Conservation (phyloP, 2,113 vertebrate species). For the Tetrao urogallus region DNA sequence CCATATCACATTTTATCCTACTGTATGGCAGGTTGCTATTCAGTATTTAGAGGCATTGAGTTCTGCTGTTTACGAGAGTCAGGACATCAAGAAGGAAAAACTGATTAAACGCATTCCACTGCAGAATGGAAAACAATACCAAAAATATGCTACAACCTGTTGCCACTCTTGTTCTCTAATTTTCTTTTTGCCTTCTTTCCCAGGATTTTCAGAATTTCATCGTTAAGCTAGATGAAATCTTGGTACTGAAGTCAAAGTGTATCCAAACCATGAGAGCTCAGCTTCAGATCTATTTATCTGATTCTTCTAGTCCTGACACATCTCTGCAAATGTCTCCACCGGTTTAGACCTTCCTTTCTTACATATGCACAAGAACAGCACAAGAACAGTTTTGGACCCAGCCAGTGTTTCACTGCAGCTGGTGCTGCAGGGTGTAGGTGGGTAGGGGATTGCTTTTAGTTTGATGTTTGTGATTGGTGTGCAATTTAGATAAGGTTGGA, state of each 20-base stretch:
- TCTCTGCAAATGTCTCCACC: background rate
- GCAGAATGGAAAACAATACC: background rate
- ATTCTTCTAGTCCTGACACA: background rate
- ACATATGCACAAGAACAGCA: background rate
- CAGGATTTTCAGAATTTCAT: slow-evolving; percentile 87
- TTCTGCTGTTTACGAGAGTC: background rate
- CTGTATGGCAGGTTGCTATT: background rate
- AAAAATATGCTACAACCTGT: background rate
- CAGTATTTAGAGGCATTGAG: background rate
- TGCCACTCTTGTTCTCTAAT: background rate
- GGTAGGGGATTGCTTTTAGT: slow-evolving; percentile 4
- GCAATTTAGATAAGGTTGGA: background rate
- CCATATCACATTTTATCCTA: background rate
- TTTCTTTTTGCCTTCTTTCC: slow-evolving; percentile 27
- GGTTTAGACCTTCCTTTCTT: slow-evolving; percentile 35
- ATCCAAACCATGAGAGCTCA: slow-evolving; percentile 81
- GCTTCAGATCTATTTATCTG: slow-evolving; percentile 76
- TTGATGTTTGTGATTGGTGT: slow-evolving; percentile 4
- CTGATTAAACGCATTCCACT: background rate
- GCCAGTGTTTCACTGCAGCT: background rate
- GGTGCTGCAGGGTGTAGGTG: background rate
- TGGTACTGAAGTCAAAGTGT: slow-evolving; percentile 82
- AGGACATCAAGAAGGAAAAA: background rate
- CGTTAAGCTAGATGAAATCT: slow-evolving; percentile 82
- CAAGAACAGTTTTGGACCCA: background rate